A percentile compares a stretch with the other conserved stretches of the same genome.
phyloP scores from a whole-genome alignment of 2,797 vertebrate species.

The Enteromius paludinosus region DNA sequence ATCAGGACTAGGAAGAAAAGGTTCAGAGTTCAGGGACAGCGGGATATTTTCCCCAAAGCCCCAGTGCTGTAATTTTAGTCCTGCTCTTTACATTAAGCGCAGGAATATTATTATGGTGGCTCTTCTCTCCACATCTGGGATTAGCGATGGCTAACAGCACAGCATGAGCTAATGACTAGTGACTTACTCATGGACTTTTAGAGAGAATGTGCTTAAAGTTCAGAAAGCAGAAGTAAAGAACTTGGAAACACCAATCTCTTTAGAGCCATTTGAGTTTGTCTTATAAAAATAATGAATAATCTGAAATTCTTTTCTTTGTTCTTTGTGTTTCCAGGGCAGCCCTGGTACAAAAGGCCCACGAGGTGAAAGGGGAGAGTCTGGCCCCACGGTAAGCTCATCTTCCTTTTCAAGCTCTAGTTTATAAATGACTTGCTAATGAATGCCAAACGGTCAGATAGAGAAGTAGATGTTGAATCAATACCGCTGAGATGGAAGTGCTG shows the following conservation, averaged over 20 bases:
- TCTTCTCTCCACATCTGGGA: constrained; percentile 45
- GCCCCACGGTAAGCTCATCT: constrained; percentile 84
- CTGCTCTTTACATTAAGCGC: constrained; percentile 56
- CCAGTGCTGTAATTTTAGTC: constrained; percentile 33
- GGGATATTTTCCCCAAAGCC: constrained; percentile 35
- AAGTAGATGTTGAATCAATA: constrained; percentile 6
- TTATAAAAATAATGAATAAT: constrained; percentile 65
- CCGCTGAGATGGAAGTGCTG: neutral
- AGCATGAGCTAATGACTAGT: constrained; percentile 53
- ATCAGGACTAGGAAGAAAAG: constrained; percentile 50
- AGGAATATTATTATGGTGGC: constrained; percentile 30
- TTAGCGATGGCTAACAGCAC: constrained; percentile 36
- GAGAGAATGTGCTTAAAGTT: constrained; percentile 61
- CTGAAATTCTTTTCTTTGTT: constrained; percentile 31
- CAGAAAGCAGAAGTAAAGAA: constrained; percentile 60
- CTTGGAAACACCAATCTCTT: constrained; percentile 63
- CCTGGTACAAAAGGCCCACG: constrained; percentile 93
- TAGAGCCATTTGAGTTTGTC: constrained; percentile 61
- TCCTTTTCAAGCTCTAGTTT: neutral
- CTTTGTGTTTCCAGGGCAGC: constrained; percentile 81
- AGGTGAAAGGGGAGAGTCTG: constrained; percentile 91
- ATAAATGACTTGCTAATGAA: neutral
- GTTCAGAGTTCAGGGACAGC: constrained; percentile 51
- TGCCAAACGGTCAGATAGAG: constrained; percentile 8
- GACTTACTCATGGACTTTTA: constrained; percentile 15